A percentile compares a stretch with the other conserved stretches of the same genome.
Evolutionary conservation across 2,888 invertebrate genomes (phyloP).

Genomic region (Drosophila atripex): DNA sequence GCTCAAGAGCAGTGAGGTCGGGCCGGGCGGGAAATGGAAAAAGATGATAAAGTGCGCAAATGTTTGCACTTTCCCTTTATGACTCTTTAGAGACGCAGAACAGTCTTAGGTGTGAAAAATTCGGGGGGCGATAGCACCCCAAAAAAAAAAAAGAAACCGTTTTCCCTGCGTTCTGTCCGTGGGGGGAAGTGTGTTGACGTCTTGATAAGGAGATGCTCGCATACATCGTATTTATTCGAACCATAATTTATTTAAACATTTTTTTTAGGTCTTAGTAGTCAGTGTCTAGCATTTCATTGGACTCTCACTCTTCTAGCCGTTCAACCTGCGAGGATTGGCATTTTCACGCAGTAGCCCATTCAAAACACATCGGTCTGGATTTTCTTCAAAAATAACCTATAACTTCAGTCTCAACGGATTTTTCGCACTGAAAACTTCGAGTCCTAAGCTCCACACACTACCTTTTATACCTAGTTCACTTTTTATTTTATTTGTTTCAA

Average conservation of each 20-base stretch:
- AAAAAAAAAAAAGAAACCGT: constrained; percentile 9
- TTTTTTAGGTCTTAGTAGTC: constrained; percentile 4
- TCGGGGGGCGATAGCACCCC: constrained; percentile 6
- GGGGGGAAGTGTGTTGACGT: constrained; percentile 55
- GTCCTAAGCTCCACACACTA: background rate
- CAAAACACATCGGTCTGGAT: constrained; percentile 35
- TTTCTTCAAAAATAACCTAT: background rate
- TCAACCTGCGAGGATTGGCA: constrained; percentile 40
- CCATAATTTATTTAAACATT: constrained; percentile 45
- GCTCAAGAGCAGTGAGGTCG: background rate
- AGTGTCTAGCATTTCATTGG: constrained; percentile 4
- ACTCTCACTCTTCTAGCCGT: background rate
- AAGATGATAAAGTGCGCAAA: constrained; percentile 79
- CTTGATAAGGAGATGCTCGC: constrained; percentile 62
- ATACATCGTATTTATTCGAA: constrained; percentile 45
- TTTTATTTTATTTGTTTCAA: constrained; percentile 4
- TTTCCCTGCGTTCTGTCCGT: constrained; percentile 3
- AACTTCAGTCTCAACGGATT: background rate
- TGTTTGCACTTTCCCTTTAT: constrained; percentile 80
- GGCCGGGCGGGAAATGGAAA: constrained; percentile 65
- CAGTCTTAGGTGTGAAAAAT: constrained; percentile 52
- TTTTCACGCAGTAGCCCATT: constrained; percentile 57
- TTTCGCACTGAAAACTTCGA: constrained; percentile 3
- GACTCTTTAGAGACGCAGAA: constrained; percentile 70
- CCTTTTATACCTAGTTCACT: constrained; percentile 7